A percentile compares a stretch with the other conserved stretches of the same genome.
These are phyloP conservation scores for Podocnemis expansa DNA, from an alignment of 2,113 vertebrate genomes.

Conservation along the genomic window DNA sequence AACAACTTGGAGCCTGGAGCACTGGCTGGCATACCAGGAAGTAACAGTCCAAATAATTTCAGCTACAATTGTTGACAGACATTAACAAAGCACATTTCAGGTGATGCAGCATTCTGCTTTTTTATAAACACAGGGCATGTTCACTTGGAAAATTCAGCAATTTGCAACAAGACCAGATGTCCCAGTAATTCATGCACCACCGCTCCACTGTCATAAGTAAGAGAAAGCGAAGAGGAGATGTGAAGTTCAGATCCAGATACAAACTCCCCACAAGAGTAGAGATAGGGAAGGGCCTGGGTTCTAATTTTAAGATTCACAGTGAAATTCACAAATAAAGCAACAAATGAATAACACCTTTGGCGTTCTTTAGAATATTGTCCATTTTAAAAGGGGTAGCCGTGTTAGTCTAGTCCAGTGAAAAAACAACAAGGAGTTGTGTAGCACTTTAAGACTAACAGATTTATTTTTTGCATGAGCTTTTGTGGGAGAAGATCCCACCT, in stretches of 20 bases:
- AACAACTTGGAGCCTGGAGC: not conserved
- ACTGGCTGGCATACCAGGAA: not conserved
- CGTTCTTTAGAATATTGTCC: not conserved
- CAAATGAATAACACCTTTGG: not conserved
- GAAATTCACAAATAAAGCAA: not conserved
- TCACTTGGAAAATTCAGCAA: not conserved
- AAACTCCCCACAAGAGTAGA: not conserved
- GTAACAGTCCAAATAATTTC: slow-evolving; percentile 33
- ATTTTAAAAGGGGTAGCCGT: too few relatives aligned
- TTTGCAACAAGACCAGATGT: not conserved
- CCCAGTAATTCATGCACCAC: not conserved
- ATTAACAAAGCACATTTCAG: not conserved
- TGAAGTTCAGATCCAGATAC: slow-evolving; percentile 11
- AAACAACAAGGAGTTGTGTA: too few relatives aligned
- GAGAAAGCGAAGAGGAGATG: slow-evolving; percentile 1
- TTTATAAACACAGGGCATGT: not conserved
- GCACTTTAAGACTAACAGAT: too few relatives aligned
- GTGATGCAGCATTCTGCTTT: fast-evolving
- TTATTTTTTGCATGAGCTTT: too few relatives aligned
- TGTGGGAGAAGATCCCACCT: too few relatives aligned
- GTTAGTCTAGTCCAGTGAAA: too few relatives aligned
- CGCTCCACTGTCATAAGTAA: not conserved
- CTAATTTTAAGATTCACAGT: not conserved
- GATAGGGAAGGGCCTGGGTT: not conserved
- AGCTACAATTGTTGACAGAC: slow-evolving; percentile 11